Evolutionary conservation across 2,113 vertebrate genomes (phyloP).

Genomic region (Pachycephala philippinensis): DNA sequence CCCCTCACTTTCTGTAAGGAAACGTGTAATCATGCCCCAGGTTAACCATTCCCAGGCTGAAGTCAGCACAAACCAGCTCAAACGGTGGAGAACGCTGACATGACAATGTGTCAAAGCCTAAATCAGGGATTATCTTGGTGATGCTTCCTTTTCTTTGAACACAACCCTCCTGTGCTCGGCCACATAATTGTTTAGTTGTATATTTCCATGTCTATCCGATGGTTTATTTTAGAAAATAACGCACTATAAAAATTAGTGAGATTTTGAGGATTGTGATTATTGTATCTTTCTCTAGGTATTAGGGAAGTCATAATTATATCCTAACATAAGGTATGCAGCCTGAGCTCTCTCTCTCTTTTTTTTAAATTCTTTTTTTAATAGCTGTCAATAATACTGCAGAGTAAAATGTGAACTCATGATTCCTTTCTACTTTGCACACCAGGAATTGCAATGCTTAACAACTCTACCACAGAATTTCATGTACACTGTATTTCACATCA

Average conservation of each 20-base stretch:
- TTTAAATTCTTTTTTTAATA: not conserved
- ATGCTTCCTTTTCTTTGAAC: constrained; percentile 26
- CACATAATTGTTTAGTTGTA: constrained; percentile 15
- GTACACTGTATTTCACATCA: not conserved
- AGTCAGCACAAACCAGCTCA: constrained; percentile 49
- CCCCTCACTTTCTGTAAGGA: not conserved
- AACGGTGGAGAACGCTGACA: constrained; percentile 9
- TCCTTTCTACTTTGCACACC: not conserved
- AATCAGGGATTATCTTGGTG: constrained; percentile 33
- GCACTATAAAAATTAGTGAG: not conserved
- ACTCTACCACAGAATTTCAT: not conserved
- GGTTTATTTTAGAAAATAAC: not conserved
- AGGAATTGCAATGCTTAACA: not conserved
- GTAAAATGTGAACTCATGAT: not conserved
- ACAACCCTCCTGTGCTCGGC: not conserved
- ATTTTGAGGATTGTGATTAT: not conserved
- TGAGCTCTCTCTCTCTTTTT: not conserved
- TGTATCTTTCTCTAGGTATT: not conserved
- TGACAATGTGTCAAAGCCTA: constrained; percentile 27
- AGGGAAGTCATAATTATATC: not conserved
- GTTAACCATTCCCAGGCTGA: constrained; percentile 43
- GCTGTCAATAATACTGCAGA: not conserved
- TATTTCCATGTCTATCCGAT: not conserved
- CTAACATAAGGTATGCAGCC: not conserved
- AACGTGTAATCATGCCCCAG: constrained; percentile 21